phyloP scores from a whole-genome alignment of 2,113 vertebrate species.

The Phaethornis superciliosus region DNA sequence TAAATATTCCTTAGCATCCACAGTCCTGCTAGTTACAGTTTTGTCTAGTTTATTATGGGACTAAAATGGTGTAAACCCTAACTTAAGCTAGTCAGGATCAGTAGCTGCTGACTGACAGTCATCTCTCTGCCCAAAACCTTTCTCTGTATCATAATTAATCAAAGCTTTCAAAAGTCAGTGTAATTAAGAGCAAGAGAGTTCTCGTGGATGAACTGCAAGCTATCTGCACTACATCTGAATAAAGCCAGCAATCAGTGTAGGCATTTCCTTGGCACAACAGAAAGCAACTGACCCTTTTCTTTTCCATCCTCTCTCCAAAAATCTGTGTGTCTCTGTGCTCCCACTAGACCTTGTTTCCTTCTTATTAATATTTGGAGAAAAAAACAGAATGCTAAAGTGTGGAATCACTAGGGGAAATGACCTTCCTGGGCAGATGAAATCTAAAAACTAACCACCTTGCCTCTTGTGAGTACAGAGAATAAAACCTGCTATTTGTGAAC shows the following conservation, averaged over 20 bases:
- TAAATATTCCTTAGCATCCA: background rate
- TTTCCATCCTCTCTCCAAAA: background rate
- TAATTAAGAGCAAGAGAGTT: constrained; percentile 24
- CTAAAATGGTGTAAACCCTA: background rate
- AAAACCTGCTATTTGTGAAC: constrained; percentile 26
- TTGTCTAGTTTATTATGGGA: background rate
- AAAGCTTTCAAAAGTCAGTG: constrained; percentile 30
- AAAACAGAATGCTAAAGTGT: background rate
- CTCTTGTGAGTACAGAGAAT: background rate
- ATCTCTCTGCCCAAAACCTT: background rate
- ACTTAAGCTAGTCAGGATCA: background rate
- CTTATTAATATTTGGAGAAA: background rate
- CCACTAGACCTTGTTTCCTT: background rate
- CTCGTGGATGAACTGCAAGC: background rate
- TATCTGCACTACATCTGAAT: background rate
- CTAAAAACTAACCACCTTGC: background rate
- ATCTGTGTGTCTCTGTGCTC: background rate
- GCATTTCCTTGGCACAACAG: background rate
- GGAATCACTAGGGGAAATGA: background rate
- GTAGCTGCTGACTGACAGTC: background rate
- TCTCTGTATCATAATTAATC: background rate
- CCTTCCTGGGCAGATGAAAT: constrained; percentile 16
- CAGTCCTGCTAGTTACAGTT: background rate
- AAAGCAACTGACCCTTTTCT: background rate
- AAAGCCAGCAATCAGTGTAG: background rate